phyloP scores from a whole-genome alignment of 2,113 vertebrate species.

The Pionites leucogaster region DNA sequence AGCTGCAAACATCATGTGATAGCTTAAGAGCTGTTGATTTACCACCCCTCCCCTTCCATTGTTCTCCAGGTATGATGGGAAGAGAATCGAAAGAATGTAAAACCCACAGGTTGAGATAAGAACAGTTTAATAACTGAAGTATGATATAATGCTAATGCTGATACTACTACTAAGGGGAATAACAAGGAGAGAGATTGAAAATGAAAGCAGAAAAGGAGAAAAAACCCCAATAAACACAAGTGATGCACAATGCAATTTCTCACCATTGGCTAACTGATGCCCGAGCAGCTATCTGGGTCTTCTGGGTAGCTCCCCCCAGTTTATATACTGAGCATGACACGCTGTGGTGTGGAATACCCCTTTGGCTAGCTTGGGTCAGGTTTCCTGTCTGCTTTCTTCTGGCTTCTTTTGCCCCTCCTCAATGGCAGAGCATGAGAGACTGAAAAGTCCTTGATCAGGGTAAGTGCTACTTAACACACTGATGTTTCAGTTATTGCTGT shows the following conservation, averaged over 20 bases:
- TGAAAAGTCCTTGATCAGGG: not conserved
- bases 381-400: not conserved
- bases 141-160: not conserved
- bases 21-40: not conserved
- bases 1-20: not conserved
- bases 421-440: not conserved
- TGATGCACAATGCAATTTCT: not conserved
- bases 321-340: not conserved
- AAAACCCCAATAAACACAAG: not conserved
- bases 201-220: not conserved
- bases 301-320: not conserved
- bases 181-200: not conserved
- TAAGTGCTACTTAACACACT: not conserved
- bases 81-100: not conserved
- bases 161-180: not conserved
- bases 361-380: not conserved
- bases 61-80: not conserved
- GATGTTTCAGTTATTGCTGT: not conserved
- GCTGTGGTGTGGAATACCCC: not conserved
- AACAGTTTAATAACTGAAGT: not conserved
- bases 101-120: not conserved
- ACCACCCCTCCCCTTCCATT: not conserved
- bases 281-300: not conserved
- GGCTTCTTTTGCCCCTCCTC: not conserved
- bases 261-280: not conserved